Percentiles rank a stretch among this genome's conserved stretches.
Evolutionary conservation across 2,113 vertebrate species (phyloP).

Genomic region (Symphodus melops): DNA sequence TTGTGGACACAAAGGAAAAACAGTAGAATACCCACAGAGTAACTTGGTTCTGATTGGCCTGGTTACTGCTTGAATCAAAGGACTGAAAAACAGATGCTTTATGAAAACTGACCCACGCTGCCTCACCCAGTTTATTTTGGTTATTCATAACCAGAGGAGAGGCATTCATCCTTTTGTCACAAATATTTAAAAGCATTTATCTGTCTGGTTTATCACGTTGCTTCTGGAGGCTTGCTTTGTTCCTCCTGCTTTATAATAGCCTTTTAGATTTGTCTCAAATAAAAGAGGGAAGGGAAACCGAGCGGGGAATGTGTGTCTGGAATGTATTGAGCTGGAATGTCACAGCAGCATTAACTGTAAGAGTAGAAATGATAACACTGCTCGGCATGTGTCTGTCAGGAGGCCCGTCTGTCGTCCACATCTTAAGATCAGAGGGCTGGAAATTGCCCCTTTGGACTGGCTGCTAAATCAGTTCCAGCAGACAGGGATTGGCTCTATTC

Average conservation of each 20-base stretch:
- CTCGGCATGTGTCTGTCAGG: slow-evolving; percentile 65
- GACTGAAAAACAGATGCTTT: slow-evolving; percentile 35
- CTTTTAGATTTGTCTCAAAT: neutral
- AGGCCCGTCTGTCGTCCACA: slow-evolving; percentile 58
- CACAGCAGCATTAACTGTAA: slow-evolving; percentile 64
- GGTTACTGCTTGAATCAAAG: slow-evolving; percentile 26
- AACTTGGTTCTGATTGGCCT: neutral
- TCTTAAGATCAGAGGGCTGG: slow-evolving; percentile 67
- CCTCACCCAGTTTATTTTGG: slow-evolving; percentile 65
- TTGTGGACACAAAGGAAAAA: neutral
- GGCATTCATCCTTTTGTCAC: slow-evolving; percentile 36
- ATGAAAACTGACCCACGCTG: slow-evolving; percentile 32
- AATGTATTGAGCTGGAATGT: slow-evolving; percentile 74
- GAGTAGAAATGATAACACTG: slow-evolving; percentile 65
- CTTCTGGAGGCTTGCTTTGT: neutral
- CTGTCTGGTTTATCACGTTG: slow-evolving; percentile 26
- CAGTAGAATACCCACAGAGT: neutral
- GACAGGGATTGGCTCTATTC: slow-evolving; percentile 37
- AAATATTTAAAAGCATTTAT: slow-evolving; percentile 14
- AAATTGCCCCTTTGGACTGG: slow-evolving; percentile 44
- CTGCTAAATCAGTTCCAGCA: slow-evolving; percentile 63
- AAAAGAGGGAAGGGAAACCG: slow-evolving; percentile 17
- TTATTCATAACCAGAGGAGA: slow-evolving; percentile 69
- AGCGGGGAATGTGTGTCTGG: slow-evolving; percentile 51
- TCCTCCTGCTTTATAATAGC: neutral